phyloP scores from a whole-genome alignment of 2,888 invertebrate genomes.

The Heliconius ethilla region DNA sequence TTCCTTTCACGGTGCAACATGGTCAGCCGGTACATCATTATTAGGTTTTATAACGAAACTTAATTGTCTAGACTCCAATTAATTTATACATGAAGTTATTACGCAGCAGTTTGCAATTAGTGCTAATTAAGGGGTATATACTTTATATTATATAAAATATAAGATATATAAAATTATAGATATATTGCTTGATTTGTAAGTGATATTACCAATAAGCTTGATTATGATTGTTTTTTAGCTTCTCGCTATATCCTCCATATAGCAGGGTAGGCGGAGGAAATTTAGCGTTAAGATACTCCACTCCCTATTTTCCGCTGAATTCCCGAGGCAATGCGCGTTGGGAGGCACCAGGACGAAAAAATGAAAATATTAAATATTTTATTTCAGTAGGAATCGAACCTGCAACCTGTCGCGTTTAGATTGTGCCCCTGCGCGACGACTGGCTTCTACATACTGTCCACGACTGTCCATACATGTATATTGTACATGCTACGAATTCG shows the following conservation, averaged over 20 bases:
- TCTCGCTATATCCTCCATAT: neutral
- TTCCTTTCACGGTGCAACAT: neutral
- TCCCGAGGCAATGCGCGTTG: neutral
- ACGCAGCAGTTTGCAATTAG: neutral
- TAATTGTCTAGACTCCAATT: constrained; percentile 18
- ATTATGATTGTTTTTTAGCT: neutral
- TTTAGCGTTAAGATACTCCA: neutral
- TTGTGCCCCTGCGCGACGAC: neutral
- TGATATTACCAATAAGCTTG: too few relatives aligned
- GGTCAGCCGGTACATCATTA: constrained; percentile 7
- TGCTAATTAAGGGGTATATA: neutral
- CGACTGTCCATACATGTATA: neutral
- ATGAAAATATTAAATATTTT: neutral
- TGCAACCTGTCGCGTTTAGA: neutral
- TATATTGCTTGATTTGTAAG: too few relatives aligned
- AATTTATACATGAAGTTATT: constrained; percentile 9
- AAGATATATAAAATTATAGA: too few relatives aligned
- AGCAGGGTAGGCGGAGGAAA: neutral
- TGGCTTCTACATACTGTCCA: neutral
- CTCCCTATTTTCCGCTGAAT: too few relatives aligned
- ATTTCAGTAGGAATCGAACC: neutral
- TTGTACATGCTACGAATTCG: neutral
- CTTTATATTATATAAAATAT: neutral
- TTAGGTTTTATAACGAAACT: constrained; percentile 6
- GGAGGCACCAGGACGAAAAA: neutral